Base-by-base conservation (phyloP, 2,113 vertebrate genomes). In the Baryphthengus martii region DNA sequence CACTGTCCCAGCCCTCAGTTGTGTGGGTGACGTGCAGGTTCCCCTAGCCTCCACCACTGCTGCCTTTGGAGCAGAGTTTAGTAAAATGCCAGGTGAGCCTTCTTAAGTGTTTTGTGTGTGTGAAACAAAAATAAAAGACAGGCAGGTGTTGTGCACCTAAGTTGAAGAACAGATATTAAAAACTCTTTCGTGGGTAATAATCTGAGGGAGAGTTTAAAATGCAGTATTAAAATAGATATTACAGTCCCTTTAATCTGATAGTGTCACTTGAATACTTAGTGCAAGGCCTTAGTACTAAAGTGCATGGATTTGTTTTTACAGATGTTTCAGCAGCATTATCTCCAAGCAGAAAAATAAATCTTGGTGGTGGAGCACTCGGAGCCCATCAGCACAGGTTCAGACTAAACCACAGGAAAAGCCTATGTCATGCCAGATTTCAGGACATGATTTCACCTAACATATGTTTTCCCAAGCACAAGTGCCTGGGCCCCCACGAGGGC, bases 1-100 rank as follows among this genome's bases (percentile, higher is more conserved):
- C 1, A 0, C 12, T 72, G 31, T 33, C 47, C 35, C 31, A 49
- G 63, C 25, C 28, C 31, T 71, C 0, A 0, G 15, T 1, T 63
- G 11, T 40, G 39, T 26, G 33, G 21, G 39, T 65, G 80, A 25
- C 17, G 6, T 15, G 16, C 8, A 11, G 45, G 37, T 42, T 66
- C 12, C 63, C 18, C 13, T 3, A 2, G 0, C 13, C 13, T 85
- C 44, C 11, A 9, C 15, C 28, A 4, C 59, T 13, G 35, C 50
- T 72, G 42, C 14, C 52, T 79, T 82, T 21, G 6, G 56, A 75
- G 15, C 47, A 73, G 71, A 72, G 16, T 10, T 89, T 31, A 53
- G 25, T 45, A 28, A 74, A 91, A 80, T 2, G 3, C 21, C 5
- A 2, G 16, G 28, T 52, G 40, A 26, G 9, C 33, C 26, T 91